Base-by-base conservation (phyloP, 2,113 vertebrate genomes). In the Herpetotheres cachinnans region DNA sequence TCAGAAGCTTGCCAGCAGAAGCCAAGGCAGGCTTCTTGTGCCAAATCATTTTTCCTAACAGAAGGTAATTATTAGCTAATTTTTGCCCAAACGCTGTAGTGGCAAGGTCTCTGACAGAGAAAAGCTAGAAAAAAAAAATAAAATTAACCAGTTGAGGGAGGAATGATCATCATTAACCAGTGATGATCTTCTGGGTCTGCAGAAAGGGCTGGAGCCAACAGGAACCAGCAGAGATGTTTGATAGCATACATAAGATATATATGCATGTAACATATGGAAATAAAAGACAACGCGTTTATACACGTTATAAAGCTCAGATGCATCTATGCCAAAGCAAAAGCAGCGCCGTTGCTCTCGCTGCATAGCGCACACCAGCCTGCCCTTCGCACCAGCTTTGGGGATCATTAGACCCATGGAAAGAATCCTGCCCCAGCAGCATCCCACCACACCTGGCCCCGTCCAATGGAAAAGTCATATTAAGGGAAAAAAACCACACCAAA, bases 11-110 rank as follows among this genome's bases (percentile, higher is more conserved):
- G 3, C 88, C 89, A 49, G 11, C 63, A 93, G 96, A 93, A 94
- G 92, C 9, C 10, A 86, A 96, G 87, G 78, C 92, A 92, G 86
- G 89, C 59, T 77, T 92, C 88, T 96, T 9, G 7, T 92, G 95
- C 95, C 97, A 98, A 95, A 96, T 83, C 72, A 44, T 93, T 97
- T 55, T 95, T 94, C 69, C 70, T 96, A 96, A 96, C 96, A 95
- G 94, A 96, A 97, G 94, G 96, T 92, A 95, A 97, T 97, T 96
- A 97, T 97, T 95, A 97, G 90, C 95, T 96, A 94, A 97, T 93
- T 72, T 91, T 95, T 96, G 67, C 92, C 95, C 94, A 84, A 97
- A 96, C 34, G 17, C 94, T 89, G 61, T 63, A 90, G 96, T 62
- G 32, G 83, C 82, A 94, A 66, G 85, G 95, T 72, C 58, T 94